These are phyloP conservation scores for Periophthalmus modestus DNA, from an alignment of 2,113 vertebrate species.

Conservation along the genomic window DNA sequence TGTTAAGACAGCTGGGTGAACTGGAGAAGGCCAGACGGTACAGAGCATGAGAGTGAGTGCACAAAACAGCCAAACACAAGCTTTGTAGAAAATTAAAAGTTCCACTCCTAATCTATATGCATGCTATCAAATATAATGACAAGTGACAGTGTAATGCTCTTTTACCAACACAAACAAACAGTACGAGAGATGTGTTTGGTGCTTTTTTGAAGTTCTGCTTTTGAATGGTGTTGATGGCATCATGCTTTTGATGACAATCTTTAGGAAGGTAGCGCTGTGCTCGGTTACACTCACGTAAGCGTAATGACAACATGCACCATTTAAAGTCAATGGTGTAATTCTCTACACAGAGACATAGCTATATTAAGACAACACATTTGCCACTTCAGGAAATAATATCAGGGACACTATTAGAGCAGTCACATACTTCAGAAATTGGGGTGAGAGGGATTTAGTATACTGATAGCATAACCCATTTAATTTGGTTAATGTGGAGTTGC, in stretches of 20 bases:
- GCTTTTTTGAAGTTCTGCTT: conserved; percentile 52
- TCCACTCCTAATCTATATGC: conserved; percentile 26
- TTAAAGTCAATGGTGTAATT: neutral
- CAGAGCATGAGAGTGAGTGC: conserved; percentile 52
- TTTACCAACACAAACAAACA: neutral
- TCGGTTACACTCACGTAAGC: conserved; percentile 58
- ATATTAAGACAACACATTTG: conserved; percentile 44
- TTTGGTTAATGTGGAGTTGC: neutral
- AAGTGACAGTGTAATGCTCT: conserved; percentile 11
- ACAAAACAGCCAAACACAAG: conserved; percentile 2
- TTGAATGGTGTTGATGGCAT: conserved; percentile 32
- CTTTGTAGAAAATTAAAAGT: neutral
- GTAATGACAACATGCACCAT: conserved; percentile 22
- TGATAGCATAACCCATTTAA: no score
- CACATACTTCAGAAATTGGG: no score
- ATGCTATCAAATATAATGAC: neutral
- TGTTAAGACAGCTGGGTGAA: conserved; percentile 83
- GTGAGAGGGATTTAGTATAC: no score
- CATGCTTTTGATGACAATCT: conserved; percentile 52
- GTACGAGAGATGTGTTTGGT: neutral
- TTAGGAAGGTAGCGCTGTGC: conserved; percentile 64
- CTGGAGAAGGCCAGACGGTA: conserved; percentile 72
- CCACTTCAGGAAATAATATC: neutral
- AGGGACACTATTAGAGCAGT: no score
- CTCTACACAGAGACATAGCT: conserved; percentile 7